A percentile compares a stretch with the other conserved stretches of the same genome.
Conservation (phyloP, 2,113 vertebrate genomes). For the Calonectris borealis region DNA sequence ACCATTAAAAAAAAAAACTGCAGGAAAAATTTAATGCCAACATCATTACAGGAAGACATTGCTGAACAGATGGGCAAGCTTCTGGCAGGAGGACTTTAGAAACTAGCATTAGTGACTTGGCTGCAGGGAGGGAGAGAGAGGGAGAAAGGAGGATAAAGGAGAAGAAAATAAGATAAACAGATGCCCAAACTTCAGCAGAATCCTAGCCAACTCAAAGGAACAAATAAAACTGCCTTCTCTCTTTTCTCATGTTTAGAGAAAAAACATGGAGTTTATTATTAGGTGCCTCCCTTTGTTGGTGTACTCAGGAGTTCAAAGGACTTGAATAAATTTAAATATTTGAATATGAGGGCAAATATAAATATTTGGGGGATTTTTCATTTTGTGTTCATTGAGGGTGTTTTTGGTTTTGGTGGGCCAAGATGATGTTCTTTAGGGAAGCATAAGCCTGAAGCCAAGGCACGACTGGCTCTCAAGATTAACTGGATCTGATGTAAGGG, state of each 20-base stretch:
- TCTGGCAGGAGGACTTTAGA: conserved; percentile 7
- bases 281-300: background rate
- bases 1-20: background rate
- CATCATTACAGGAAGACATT: background rate
- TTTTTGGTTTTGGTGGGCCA: background rate
- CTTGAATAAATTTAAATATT: background rate
- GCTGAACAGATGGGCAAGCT: conserved; percentile 22
- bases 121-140: background rate
- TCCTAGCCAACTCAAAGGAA: background rate
- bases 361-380: background rate
- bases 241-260: background rate
- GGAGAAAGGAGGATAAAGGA: background rate
- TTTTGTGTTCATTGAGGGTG: background rate
- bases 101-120: background rate
- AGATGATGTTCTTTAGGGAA: background rate
- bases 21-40: background rate
- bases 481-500: background rate
- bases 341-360: too few species aligned
- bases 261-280: background rate
- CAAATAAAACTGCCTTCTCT: background rate
- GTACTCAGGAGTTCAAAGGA: background rate
- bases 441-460: background rate
- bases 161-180: background rate
- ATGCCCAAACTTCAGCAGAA: background rate
- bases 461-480: background rate